A percentile compares a stretch with the other conserved stretches of the same genome.
Conservation (phyloP, 2,113 vertebrate genomes). For the Rhinogobius similis region DNA sequence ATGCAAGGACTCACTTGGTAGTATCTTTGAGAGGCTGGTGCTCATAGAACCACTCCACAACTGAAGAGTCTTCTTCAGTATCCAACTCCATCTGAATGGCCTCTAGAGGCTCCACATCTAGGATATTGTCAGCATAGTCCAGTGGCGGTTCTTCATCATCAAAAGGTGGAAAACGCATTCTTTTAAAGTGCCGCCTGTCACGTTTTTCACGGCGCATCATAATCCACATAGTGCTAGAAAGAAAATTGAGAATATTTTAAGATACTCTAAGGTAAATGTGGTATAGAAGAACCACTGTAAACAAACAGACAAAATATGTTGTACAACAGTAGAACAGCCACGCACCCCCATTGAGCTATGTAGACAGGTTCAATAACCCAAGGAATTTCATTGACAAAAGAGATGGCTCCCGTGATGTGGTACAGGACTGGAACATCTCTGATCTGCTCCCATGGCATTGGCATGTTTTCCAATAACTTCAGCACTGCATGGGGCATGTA, state of each 20-base stretch:
- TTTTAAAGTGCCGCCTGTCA: constrained; percentile 95
- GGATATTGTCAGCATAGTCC: constrained; percentile 97
- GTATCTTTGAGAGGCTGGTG: constrained; percentile 94
- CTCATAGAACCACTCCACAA: constrained; percentile 96
- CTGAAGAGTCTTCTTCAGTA: constrained; percentile 89
- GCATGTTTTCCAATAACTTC: constrained; percentile 99
- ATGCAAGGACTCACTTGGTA: constrained; percentile 80
- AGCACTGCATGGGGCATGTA: constrained; percentile 99
- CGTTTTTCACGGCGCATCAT: constrained; percentile 99
- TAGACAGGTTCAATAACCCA: constrained; percentile 99
- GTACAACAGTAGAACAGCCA: background rate
- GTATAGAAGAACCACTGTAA: too few relatives aligned
- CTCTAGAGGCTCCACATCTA: constrained; percentile 96
- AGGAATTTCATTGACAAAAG: constrained; percentile 98
- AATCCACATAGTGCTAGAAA: constrained; percentile 95
- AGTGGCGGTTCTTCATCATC: constrained; percentile 96
- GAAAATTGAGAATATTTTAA: background rate
- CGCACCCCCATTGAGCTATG: constrained; percentile 98
- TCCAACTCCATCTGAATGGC: constrained; percentile 98
- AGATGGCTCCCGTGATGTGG: constrained; percentile 98
- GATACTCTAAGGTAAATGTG: background rate
- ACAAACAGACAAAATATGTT: background rate
- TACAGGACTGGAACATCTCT: constrained; percentile 95
- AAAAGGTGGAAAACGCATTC: constrained; percentile 97
- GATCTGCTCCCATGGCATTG: constrained; percentile 99